phyloP scores from a whole-genome alignment of 2,113 vertebrate species.

The Poeciliopsis occidentalis region DNA sequence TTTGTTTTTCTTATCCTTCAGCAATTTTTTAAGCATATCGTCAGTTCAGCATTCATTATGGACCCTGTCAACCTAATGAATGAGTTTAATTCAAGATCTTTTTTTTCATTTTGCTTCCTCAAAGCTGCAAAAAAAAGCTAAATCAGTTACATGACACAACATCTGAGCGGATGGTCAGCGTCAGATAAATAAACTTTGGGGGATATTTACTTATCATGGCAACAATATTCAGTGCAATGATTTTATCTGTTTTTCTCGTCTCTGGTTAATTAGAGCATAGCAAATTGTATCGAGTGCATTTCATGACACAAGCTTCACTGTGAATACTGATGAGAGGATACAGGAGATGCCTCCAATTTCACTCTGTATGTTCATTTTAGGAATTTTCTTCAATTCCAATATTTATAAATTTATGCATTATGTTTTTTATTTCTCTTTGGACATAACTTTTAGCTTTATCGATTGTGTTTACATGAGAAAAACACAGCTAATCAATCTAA shows the following conservation, averaged over 20 bases:
- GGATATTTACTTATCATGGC: constrained; percentile 61
- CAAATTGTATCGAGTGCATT: constrained; percentile 46
- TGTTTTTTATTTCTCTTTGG: background rate
- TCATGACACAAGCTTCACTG: constrained; percentile 8
- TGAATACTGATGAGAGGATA: constrained; percentile 65
- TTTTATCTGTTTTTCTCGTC: constrained; percentile 49
- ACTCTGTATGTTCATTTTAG: background rate
- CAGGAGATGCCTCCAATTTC: background rate
- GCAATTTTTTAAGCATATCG: background rate
- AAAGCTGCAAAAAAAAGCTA: background rate
- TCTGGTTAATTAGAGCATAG: constrained; percentile 54
- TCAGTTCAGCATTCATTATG: background rate
- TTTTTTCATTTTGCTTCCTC: background rate
- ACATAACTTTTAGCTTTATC: no score
- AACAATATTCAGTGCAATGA: constrained; percentile 49
- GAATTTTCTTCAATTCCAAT: background rate
- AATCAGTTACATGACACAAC: background rate
- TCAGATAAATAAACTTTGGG: constrained; percentile 11
- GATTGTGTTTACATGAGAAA: no score
- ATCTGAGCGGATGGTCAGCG: constrained; percentile 25
- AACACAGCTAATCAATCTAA: no score
- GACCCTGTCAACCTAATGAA: background rate
- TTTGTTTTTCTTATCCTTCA: background rate
- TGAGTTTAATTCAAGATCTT: constrained; percentile 11
- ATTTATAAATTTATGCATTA: background rate